phyloP scores from a whole-genome alignment of 92 coral and sea anemone species.

The Paramuricea clavata region DNA sequence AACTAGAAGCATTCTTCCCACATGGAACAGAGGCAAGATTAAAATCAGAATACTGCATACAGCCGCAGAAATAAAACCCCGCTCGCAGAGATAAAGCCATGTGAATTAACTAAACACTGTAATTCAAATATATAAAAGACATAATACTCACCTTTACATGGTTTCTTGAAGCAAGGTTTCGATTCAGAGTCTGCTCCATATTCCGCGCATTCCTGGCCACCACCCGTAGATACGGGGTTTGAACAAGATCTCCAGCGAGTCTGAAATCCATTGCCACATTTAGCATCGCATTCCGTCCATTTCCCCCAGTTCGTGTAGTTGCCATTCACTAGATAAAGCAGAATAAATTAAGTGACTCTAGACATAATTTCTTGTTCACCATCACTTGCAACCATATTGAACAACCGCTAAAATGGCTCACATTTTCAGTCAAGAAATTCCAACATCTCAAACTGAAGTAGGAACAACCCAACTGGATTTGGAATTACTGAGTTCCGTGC shows the following conservation, averaged over 20 bases:
- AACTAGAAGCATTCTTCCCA: no score
- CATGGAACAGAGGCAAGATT: no score
- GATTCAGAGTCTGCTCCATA: slow-evolving; percentile 82
- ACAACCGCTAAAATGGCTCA: no score
- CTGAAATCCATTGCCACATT: slow-evolving; percentile 92
- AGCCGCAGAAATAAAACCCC: neutral
- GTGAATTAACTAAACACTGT: no score
- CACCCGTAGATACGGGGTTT: slow-evolving; percentile 85
- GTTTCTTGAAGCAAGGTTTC: slow-evolving; percentile 83
- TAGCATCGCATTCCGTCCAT: slow-evolving; percentile 93
- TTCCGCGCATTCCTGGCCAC: slow-evolving; percentile 90
- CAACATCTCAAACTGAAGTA: no score
- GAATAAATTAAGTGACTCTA: neutral
- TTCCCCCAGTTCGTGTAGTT: slow-evolving; percentile 89
- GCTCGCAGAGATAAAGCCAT: neutral
- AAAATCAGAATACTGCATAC: no score
- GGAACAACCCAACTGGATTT: no score
- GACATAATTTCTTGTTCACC: no score
- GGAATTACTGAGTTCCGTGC: no score
- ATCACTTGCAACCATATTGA: no score
- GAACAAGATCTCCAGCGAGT: slow-evolving; percentile 88
- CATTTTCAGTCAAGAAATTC: no score
- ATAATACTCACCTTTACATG: slow-evolving; percentile 85
- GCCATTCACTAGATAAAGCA: slow-evolving; percentile 77
- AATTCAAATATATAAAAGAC: no score